Percentiles rank a stretch among this genome's conserved stretches.
These are phyloP conservation scores for Esox masquinongy DNA, from an alignment of 2,797 vertebrate genomes.

Conservation along the genomic window DNA sequence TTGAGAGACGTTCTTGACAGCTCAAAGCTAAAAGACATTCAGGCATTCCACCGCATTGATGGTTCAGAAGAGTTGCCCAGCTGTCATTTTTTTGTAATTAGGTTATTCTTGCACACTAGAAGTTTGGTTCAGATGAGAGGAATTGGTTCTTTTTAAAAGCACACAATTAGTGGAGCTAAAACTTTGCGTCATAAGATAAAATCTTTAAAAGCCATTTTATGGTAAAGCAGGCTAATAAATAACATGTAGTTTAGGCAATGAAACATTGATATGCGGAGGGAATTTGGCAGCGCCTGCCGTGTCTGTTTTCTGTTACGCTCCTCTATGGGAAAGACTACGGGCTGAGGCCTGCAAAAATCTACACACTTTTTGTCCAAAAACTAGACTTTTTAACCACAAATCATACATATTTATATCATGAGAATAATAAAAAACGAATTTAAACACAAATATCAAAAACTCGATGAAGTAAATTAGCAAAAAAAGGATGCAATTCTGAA, in stretches of 20 bases:
- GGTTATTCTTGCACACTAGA: slow-evolving; percentile 49
- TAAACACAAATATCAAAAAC: not conserved
- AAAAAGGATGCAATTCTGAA: not conserved
- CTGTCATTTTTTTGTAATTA: slow-evolving; percentile 61
- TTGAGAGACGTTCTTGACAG: slow-evolving; percentile 32
- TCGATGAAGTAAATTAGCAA: not conserved
- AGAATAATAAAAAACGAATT: slow-evolving; percentile 17
- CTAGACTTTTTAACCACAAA: slow-evolving; percentile 9
- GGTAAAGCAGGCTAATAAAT: not conserved
- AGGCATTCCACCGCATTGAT: slow-evolving; percentile 42
- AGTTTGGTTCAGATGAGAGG: slow-evolving; percentile 11
- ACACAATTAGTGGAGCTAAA: slow-evolving; percentile 39
- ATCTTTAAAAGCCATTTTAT: not conserved
- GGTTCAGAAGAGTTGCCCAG: slow-evolving; percentile 39
- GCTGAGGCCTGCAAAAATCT: slow-evolving; percentile 66
- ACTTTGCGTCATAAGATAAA: slow-evolving; percentile 7
- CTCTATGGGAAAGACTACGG: slow-evolving; percentile 64
- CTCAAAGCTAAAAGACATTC: slow-evolving; percentile 30
- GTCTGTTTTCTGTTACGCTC: slow-evolving; percentile 58
- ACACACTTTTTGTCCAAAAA: slow-evolving; percentile 12
- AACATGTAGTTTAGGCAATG: slow-evolving; percentile 3
- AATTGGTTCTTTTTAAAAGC: not conserved
- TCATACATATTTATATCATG: slow-evolving; percentile 9
- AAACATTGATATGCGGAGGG: slow-evolving; percentile 32
- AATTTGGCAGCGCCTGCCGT: slow-evolving; percentile 48